Evolutionary conservation across 2,113 vertebrate genomes (phyloP), one percentile per base, ranked within the genome.

Genomic region (Lipotes vexillifer): DNA sequence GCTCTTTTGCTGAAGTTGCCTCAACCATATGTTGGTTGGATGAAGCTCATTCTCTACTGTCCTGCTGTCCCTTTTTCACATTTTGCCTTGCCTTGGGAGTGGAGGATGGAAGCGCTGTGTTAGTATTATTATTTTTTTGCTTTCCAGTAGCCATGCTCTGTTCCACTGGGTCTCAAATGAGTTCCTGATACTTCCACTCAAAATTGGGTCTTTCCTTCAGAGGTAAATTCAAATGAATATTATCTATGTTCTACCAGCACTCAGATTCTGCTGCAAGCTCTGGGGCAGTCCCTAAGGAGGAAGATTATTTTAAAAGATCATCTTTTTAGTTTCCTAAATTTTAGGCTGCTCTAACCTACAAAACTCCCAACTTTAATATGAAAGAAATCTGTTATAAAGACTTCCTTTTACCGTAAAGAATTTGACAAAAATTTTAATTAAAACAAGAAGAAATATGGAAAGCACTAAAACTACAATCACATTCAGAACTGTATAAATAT

Each of bases 341-440:
- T 82, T 31, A 72, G 61, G 1, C 44, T 81, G 6, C 57, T 78
- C 0, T 83, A 74, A 81, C 10, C 6, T 84, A 29, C 75, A 61
- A 95, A 83, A 90, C 3, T 83, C 8, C 36, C 46, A 86, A 38
- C 13, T 38, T 87, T 33, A 87, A 75, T 65, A 72, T 52, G 29
- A 85, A 96, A 85, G 25, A 31, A 68, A 90, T 86, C 33, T 95
- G 8, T 80, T 84, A 93, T 15, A 86, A 88, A 91, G 20, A 29
- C 65, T 27, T 95, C 7, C 5, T 93, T 57, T 68, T 80, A 63
- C 23, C 10, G 59, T 74, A 75, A 93, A 69, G 15, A 63, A 10
- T 95, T 75, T 94, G 77, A 57, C 49, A 87, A 4, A 77, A 68
- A 93, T 88, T 95, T 59, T 18, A 97, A 95, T 88, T 95, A 90